Base-by-base conservation (phyloP, 2,797 vertebrate genomes). In the Ara ararauna region DNA sequence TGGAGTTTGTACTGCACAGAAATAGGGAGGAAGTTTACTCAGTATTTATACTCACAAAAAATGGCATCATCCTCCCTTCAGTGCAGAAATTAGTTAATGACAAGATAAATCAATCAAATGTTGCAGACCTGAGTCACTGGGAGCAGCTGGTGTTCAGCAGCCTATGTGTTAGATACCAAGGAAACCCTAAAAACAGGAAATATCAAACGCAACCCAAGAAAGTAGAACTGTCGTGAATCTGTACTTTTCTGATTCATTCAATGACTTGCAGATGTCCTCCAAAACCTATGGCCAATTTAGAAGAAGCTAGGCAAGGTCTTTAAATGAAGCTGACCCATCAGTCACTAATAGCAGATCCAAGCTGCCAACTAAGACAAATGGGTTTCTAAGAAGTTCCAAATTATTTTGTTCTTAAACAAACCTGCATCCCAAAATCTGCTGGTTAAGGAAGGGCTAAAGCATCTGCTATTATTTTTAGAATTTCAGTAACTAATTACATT, bases 161-260 rank as follows among this genome's bases (percentile, higher is more conserved):
- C 66, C 94, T 81, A 92, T 97, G 97, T 97, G 95, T 93, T 92
- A 97, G 97, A 96, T 97, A 98, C 98, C 97, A 98, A 98, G 98
- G 98, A 98, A 98, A 98, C 98, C 93, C 97, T 97, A 94, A 98
- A 98, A 98, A 98, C 98, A 98, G 98, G 98, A 98, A 98, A 98
- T 97, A 97, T 98, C 97, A 98, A 97, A 97, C 68, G 21, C 96
- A 96, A 93, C 96, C 97, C 77, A 45, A 95, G 97, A 98, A 97
- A 98, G 93, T 66, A 90, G 86, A 95, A 96, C 97, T 98, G 97
- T 76, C 96, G 95, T 95, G 97, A 97, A 97, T 97, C 97, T 97
- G 98, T 97, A 95, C 93, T 98, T 97, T 96, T 96, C 86, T 89
- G 97, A 97, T 98, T 97, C 91, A 73, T 90, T 93, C 97, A 98